Conservation (phyloP, 2,113 vertebrate species). For the Craseonycteris thonglongyai region DNA sequence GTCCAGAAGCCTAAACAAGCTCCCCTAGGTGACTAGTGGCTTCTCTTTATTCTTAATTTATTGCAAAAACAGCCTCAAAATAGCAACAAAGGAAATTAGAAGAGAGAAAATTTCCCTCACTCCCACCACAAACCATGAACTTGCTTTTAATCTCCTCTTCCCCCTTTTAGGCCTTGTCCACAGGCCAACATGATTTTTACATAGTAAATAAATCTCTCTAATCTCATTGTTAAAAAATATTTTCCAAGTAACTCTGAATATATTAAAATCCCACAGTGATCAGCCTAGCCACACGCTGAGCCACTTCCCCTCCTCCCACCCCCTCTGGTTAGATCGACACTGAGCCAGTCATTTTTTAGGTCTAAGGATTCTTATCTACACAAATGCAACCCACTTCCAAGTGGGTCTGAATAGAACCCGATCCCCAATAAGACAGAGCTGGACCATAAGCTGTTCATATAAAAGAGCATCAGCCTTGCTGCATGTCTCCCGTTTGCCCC, state of each 20-base stretch:
- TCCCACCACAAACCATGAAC: not conserved
- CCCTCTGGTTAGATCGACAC: not conserved
- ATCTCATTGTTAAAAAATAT: constrained; percentile 37
- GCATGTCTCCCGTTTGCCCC: not conserved
- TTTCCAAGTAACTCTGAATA: constrained; percentile 41
- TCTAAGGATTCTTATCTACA: not conserved
- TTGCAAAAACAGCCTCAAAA: constrained; percentile 38
- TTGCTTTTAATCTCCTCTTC: constrained; percentile 21
- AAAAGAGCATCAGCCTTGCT: not conserved
- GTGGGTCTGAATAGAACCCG: not conserved
- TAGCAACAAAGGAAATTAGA: constrained; percentile 36
- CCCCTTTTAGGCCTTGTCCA: not conserved
- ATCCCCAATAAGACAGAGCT: not conserved
- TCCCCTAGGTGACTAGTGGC: not conserved
- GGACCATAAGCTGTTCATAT: not conserved
- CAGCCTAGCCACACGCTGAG: not conserved
- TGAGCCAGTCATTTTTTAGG: not conserved
- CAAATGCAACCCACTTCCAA: not conserved
- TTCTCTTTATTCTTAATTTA: constrained; percentile 42
- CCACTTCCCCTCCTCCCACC: not conserved
- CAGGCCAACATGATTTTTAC: constrained; percentile 1
- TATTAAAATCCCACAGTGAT: constrained; percentile 29
- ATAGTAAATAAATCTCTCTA: constrained; percentile 36
- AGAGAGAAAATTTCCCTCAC: not conserved
- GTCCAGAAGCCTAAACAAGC: constrained; percentile 37